These are phyloP conservation scores for Ochlodes sylvanus DNA, from an alignment of 2,888 invertebrate genomes.

Conservation along the genomic window DNA sequence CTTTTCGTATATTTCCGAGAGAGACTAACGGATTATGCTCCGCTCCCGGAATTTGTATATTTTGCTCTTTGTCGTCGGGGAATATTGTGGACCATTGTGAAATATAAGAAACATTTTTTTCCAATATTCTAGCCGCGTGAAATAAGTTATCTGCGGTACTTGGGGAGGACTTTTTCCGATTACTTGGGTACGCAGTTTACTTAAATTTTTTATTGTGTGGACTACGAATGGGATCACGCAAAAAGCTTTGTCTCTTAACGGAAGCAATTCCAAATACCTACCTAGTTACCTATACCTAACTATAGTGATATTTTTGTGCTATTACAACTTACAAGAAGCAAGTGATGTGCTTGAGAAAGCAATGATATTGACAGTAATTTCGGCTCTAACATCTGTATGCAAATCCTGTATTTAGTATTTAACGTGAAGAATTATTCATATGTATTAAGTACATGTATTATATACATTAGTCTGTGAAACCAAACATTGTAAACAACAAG, in stretches of 20 bases:
- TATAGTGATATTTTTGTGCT: too few species aligned
- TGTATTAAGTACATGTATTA: too few species aligned
- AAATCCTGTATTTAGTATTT: too few species aligned
- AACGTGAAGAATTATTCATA: too few species aligned
- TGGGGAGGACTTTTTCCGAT: not conserved
- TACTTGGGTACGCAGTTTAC: not conserved
- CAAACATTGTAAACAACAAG: too few species aligned
- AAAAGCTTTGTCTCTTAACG: not conserved
- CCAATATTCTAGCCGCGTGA: slow-evolving; percentile 36
- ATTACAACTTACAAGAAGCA: too few species aligned
- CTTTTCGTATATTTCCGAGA: slow-evolving; percentile 64
- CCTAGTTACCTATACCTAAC: too few species aligned
- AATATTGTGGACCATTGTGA: slow-evolving; percentile 45
- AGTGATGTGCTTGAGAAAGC: too few species aligned
- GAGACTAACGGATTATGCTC: slow-evolving; percentile 61
- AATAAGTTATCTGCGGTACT: slow-evolving; percentile 24
- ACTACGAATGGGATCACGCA: not conserved
- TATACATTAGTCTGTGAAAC: too few species aligned
- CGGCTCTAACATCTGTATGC: too few species aligned
- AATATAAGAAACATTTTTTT: slow-evolving; percentile 44
- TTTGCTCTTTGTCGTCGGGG: slow-evolving; percentile 54
- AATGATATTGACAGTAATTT: too few species aligned
- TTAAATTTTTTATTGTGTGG: not conserved
- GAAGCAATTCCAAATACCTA: not conserved
- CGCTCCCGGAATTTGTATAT: slow-evolving; percentile 57